Evolutionary conservation across 23 tunicate species (phyloP).

Genomic region (Clavelina lepadiformis): DNA sequence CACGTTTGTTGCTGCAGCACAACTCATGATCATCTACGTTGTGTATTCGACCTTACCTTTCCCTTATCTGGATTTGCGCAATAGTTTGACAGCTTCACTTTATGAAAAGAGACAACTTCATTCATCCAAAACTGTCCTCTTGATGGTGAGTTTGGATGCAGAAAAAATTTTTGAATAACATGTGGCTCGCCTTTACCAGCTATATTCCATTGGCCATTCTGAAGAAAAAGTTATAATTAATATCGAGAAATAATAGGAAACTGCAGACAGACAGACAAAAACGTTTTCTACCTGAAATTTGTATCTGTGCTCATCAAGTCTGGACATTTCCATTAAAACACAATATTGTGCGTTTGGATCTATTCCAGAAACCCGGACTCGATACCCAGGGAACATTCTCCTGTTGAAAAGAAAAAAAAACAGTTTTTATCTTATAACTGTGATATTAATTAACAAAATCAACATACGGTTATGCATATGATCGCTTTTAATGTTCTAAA

Average conservation of each 20-base stretch:
- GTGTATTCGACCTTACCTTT: too few relatives aligned
- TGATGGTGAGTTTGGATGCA: constrained; percentile 67
- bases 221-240: constrained; percentile 10
- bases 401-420: constrained; percentile 15
- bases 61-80: constrained; percentile 26
- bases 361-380: constrained; percentile 42
- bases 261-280: background rate
- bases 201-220: constrained; percentile 81
- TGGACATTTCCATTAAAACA: constrained; percentile 54
- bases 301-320: constrained; percentile 58
- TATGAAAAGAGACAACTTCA: constrained; percentile 60
- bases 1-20: too few relatives aligned
- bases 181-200: constrained; percentile 71
- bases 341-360: constrained; percentile 45
- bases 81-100: constrained; percentile 67
- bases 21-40: too few relatives aligned
- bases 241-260: too few relatives aligned
- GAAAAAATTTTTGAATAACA: constrained; percentile 51
- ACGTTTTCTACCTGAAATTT: constrained; percentile 33
- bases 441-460: too few relatives aligned
- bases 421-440: too few relatives aligned
- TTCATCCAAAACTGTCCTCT: constrained; percentile 66
- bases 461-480: too few relatives aligned
- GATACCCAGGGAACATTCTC: constrained; percentile 60
- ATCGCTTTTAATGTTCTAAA: too few relatives aligned